phyloP scores from a whole-genome alignment of 2,888 invertebrate genomes.

The Anoncus sp. region DNA sequence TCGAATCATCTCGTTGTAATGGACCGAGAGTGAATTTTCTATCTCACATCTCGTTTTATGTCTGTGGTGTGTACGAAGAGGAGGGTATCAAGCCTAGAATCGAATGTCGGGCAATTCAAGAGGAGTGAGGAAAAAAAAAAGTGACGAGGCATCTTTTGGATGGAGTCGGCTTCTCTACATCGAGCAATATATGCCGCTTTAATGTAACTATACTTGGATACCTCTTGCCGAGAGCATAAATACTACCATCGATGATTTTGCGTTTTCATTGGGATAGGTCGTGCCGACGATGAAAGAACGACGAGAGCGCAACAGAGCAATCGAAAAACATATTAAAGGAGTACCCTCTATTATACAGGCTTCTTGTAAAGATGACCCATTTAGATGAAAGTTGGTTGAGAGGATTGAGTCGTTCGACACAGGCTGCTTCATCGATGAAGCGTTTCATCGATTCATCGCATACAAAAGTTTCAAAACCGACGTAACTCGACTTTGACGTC shows the following conservation, averaged over 20 bases:
- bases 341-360: conserved; percentile 14
- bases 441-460: conserved; percentile 19
- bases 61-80: conserved; percentile 9
- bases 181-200: conserved; percentile 48
- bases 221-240: conserved; percentile 36
- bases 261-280: conserved; percentile 69
- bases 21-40: conserved; percentile 7
- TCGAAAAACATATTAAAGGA: conserved; percentile 39
- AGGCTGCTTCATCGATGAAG: conserved; percentile 34
- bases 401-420: conserved; percentile 47
- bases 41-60: conserved; percentile 6
- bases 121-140: conserved; percentile 43
- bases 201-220: conserved; percentile 51
- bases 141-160: conserved; percentile 64
- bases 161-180: conserved; percentile 20
- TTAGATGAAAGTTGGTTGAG: conserved; percentile 43
- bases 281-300: conserved; percentile 45
- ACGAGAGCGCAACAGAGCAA: conserved; percentile 22
- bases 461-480: conserved; percentile 18
- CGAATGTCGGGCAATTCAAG: conserved; percentile 20
- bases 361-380: conserved; percentile 54
- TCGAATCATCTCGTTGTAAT: conserved; percentile 47
- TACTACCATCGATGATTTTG: conserved; percentile 64
- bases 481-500: not conserved
- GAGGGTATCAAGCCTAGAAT: not conserved